Evolutionary conservation across 1,140 invertebrate species (phyloP).

Genomic region (Monochamus saltuarius): DNA sequence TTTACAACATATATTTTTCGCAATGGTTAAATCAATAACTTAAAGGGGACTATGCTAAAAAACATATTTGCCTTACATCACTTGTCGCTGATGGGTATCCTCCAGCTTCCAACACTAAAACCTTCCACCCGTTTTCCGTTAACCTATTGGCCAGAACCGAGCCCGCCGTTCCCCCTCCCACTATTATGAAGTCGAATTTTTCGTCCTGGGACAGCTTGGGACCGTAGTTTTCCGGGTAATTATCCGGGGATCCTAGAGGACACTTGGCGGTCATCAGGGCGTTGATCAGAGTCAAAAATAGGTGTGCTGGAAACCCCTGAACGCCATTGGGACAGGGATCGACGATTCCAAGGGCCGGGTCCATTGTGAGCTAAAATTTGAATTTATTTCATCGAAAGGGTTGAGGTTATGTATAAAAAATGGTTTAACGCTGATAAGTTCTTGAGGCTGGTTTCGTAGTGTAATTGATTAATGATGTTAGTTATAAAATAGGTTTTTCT

Average conservation of each 20-base stretch:
- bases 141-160: conserved; percentile 36
- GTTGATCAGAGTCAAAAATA: conserved; percentile 35
- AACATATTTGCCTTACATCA: conserved; percentile 26
- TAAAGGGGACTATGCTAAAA: no score
- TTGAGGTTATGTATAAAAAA: background rate
- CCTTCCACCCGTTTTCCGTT: conserved; percentile 32
- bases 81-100: conserved; percentile 29
- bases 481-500: no score
- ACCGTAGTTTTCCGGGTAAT: conserved; percentile 26
- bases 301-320: conserved; percentile 24
- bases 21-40: no score
- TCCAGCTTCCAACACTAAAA: conserved; percentile 40
- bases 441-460: no score
- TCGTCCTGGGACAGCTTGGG: conserved; percentile 24
- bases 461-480: no score
- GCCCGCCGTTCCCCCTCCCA: conserved; percentile 37
- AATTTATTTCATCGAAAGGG: conserved; percentile 1
- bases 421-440: no score
- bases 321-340: conserved; percentile 23
- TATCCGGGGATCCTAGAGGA: conserved; percentile 19
- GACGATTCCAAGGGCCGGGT: background rate
- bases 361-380: background rate
- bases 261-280: conserved; percentile 26
- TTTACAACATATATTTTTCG: no score
- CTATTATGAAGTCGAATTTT: conserved; percentile 41